These are phyloP conservation scores for Passer montanus DNA, from an alignment of 2,113 vertebrate species.

Conservation along the genomic window DNA sequence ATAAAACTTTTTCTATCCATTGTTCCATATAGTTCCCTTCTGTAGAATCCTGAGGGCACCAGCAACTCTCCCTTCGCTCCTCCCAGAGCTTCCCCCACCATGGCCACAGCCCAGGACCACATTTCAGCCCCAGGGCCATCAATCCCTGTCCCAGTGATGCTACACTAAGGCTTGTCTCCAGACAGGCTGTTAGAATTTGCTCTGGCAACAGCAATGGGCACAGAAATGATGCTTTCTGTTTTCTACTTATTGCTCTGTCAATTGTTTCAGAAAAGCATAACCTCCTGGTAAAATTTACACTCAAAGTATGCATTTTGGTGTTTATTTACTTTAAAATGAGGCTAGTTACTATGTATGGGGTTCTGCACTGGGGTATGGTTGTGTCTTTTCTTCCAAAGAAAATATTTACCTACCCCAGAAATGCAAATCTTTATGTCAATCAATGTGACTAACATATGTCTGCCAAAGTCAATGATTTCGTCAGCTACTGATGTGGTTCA, in stretches of 20 bases:
- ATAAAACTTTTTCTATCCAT: neutral
- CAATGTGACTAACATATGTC: neutral
- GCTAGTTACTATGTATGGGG: neutral
- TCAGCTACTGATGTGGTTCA: neutral
- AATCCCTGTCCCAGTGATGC: neutral
- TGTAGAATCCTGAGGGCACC: neutral
- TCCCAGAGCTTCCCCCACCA: neutral
- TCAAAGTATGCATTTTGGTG: neutral
- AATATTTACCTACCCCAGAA: neutral
- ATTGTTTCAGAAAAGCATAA: neutral
- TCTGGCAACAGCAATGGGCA: neutral
- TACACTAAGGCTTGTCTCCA: neutral
- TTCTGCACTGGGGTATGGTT: neutral
- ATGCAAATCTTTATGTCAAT: neutral
- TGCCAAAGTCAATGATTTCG: neutral
- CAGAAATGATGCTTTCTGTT: fast-evolving
- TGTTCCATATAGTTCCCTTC: neutral
- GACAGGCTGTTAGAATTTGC: neutral
- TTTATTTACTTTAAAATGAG: constrained; percentile 19
- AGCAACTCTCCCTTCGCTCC: neutral
- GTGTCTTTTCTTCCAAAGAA: neutral
- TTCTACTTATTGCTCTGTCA: neutral
- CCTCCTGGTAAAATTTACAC: neutral
- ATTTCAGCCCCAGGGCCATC: neutral
- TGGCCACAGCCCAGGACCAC: neutral